Conservation (phyloP, 2,797 vertebrate species). For the Dromococcyx pavoninus region DNA sequence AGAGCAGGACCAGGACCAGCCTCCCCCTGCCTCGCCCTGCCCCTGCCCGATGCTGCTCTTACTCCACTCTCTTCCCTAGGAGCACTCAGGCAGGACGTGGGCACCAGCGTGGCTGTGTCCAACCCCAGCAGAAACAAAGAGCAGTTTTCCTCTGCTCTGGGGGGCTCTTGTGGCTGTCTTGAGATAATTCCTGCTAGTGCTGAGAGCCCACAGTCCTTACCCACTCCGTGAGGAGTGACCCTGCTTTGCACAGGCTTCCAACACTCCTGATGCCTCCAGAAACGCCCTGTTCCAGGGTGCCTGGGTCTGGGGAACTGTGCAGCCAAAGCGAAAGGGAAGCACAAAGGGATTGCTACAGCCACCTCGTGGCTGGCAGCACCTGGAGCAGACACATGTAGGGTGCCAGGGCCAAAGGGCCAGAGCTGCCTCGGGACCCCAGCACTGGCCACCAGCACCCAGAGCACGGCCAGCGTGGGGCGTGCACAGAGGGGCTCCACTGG, state of each 20-base stretch:
- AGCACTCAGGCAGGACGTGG: background rate
- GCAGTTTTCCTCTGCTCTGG: background rate
- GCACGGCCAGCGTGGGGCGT: too few species aligned
- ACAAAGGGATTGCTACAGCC: background rate
- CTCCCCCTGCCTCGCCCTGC: background rate
- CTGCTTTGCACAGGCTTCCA: background rate
- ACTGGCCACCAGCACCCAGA: background rate
- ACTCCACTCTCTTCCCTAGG: background rate
- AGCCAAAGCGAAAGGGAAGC: background rate
- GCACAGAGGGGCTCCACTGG: background rate
- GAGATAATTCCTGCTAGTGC: background rate
- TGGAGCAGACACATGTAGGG: background rate
- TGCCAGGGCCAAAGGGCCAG: background rate
- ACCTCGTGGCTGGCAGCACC: background rate
- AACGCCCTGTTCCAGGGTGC: background rate
- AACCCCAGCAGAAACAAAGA: background rate
- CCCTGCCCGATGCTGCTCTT: accelerated
- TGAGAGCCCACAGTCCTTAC: background rate
- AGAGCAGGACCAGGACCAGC: background rate
- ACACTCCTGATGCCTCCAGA: background rate
- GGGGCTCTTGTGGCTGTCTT: background rate
- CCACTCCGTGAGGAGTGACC: accelerated
- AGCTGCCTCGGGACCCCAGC: background rate
- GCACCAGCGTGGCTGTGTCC: background rate
- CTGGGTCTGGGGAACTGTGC: background rate